Evolutionary conservation across 2,113 vertebrate genomes (phyloP).

Genomic region (Seriola quinqueradiata): DNA sequence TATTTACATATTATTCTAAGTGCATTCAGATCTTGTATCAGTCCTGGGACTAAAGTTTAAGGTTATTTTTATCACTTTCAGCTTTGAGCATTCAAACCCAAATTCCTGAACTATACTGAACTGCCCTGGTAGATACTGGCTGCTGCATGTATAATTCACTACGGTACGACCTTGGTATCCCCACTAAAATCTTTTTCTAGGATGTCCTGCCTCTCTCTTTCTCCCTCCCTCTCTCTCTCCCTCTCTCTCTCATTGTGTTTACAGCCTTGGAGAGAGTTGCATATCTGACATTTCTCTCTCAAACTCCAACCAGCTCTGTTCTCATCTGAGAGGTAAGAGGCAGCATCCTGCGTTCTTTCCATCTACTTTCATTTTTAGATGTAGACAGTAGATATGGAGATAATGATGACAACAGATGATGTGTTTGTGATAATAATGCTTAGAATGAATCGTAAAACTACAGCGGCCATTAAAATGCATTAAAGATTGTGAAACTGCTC

Average conservation of each 20-base stretch:
- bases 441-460: background rate
- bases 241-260: constrained; percentile 39
- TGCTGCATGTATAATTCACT: constrained; percentile 11
- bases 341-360: constrained; percentile 37
- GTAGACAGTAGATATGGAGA: background rate
- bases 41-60: no score
- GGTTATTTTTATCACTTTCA: background rate
- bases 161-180: constrained; percentile 14
- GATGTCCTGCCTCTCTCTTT: constrained; percentile 51
- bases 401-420: background rate
- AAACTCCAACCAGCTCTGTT: constrained; percentile 54
- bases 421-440: background rate
- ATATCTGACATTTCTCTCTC: constrained; percentile 75
- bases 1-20: no score
- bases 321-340: constrained; percentile 73
- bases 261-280: constrained; percentile 51
- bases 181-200: constrained; percentile 25
- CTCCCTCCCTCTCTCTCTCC: constrained; percentile 2
- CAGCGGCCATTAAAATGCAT: background rate
- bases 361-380: background rate
- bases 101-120: background rate
- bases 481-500: no score
- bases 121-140: accelerated
- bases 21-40: no score
- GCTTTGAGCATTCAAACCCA: background rate